A percentile compares a stretch with the other conserved stretches of the same genome.
These are phyloP conservation scores for Acinonyx jubatus DNA, from an alignment of 2,113 vertebrate species.

Conservation along the genomic window DNA sequence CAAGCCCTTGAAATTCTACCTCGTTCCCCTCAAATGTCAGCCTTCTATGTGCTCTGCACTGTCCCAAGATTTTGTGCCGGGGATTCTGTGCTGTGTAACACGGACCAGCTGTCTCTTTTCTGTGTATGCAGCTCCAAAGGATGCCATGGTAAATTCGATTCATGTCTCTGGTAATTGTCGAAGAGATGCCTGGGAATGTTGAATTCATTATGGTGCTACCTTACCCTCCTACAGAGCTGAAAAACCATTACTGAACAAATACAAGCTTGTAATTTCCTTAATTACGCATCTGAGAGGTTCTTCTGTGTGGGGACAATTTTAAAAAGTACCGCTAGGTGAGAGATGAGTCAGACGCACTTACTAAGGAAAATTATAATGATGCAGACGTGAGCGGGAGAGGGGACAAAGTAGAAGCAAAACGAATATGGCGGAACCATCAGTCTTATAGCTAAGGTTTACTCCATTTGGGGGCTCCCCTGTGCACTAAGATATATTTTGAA, in stretches of 20 bases:
- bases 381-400: too few species aligned
- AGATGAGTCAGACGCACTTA: accelerated
- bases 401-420: neutral
- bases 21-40: neutral
- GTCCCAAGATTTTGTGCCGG: neutral
- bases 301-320: neutral
- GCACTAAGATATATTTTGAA: neutral
- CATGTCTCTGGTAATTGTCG: neutral
- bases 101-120: neutral
- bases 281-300: neutral
- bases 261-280: neutral
- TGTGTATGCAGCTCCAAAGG: neutral
- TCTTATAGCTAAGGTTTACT: neutral
- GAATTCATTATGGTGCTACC: neutral
- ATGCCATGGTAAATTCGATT: neutral
- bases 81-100: neutral
- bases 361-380: neutral
- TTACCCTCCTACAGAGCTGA: neutral
- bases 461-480: accelerated
- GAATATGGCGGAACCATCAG: accelerated
- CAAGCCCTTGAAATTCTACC: neutral
- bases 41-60: neutral
- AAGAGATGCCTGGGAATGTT: neutral
- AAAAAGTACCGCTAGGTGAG: neutral
- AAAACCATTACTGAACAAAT: neutral